Evolutionary conservation across 2,113 vertebrate genomes (phyloP).

Genomic region (Crotalus tigris): DNA sequence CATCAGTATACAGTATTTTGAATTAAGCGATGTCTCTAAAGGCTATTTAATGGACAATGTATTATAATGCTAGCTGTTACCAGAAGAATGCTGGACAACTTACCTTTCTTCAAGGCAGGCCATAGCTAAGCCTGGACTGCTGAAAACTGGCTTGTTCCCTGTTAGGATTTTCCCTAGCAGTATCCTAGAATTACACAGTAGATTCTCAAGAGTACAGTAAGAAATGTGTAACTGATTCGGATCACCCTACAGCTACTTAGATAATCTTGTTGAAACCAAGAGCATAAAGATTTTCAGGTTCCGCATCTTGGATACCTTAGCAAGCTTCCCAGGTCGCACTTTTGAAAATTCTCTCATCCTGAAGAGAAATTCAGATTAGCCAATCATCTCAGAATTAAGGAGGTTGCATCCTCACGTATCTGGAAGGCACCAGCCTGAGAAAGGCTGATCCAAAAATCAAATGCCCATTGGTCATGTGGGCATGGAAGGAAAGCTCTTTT

Average conservation of each 20-base stretch:
- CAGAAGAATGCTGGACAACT: background rate
- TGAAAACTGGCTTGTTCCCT: background rate
- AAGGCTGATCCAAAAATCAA: background rate
- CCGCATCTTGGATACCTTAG: background rate
- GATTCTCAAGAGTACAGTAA: background rate
- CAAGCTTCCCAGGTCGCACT: background rate
- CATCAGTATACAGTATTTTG: background rate
- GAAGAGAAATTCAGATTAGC: background rate
- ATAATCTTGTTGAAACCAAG: background rate
- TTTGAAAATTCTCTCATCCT: background rate
- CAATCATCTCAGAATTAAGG: background rate
- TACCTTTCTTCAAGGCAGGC: background rate
- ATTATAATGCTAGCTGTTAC: background rate
- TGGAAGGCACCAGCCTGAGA: background rate
- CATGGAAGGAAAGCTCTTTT: background rate
- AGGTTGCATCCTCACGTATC: background rate
- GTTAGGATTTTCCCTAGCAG: background rate
- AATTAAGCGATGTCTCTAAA: background rate
- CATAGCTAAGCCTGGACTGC: background rate
- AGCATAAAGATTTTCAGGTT: background rate
- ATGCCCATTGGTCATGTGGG: background rate
- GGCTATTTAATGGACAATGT: background rate
- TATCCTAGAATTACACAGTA: background rate
- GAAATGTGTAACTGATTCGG: background rate
- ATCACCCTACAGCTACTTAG: background rate